Conservation (phyloP, 1,140 invertebrate species). For the Prorops nasuta region DNA sequence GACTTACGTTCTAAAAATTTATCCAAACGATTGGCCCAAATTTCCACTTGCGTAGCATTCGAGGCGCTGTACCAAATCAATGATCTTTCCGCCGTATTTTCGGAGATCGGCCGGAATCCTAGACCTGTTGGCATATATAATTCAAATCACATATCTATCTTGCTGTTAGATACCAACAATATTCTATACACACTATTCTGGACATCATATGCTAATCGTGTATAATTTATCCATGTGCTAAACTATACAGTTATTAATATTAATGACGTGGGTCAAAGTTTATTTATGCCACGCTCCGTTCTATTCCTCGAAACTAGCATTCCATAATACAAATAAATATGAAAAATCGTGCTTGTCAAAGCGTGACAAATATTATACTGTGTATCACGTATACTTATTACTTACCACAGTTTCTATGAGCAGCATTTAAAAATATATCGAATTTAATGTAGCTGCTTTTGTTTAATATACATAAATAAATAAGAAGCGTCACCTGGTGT, state of each 20-base stretch:
- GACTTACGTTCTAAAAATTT: conserved; percentile 72
- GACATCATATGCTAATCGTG: not conserved
- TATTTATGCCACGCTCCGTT: no score
- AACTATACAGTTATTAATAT: not conserved
- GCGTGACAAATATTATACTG: no score
- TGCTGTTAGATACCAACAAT: not conserved
- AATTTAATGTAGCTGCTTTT: conserved; percentile 11
- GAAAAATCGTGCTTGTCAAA: no score
- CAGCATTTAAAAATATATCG: not conserved
- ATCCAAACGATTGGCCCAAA: conserved; percentile 69
- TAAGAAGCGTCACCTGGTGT: conserved; percentile 88
- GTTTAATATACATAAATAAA: no score
- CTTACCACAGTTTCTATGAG: no score
- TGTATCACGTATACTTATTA: no score
- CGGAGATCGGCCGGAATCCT: conserved; percentile 82
- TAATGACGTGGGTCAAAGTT: not conserved
- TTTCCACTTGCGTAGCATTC: conserved; percentile 64
- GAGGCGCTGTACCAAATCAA: conserved; percentile 77
- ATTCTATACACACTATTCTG: not conserved
- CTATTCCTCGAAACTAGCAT: not conserved
- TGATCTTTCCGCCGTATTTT: conserved; percentile 73
- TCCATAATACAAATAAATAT: not conserved
- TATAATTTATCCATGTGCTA: not conserved
- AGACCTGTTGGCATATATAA: conserved; percentile 58
- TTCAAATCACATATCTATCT: not conserved